These are phyloP conservation scores for Taxidea taxus DNA, from an alignment of 2,113 vertebrate genomes.

Conservation along the genomic window DNA sequence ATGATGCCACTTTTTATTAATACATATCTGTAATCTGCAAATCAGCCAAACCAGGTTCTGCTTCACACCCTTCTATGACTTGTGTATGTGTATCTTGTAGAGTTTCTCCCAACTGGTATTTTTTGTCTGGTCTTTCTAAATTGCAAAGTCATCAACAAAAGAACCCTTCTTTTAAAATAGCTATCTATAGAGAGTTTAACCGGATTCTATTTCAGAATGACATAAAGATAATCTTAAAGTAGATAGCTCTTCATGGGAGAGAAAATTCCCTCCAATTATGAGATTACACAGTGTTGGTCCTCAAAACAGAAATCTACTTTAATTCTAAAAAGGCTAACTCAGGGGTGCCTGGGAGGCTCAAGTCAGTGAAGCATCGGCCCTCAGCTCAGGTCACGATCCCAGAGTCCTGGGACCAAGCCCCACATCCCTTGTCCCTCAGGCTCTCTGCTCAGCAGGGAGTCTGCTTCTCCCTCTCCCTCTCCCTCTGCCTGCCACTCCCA, in stretches of 20 bases:
- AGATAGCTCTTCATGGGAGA: neutral
- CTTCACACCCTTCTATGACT: neutral
- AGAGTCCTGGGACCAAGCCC: too few species aligned
- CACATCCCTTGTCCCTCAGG: too few species aligned
- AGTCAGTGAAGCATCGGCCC: neutral
- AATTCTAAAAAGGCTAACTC: neutral
- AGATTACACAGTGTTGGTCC: neutral
- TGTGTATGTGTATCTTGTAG: neutral
- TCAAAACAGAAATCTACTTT: constrained; percentile 23
- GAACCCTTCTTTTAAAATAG: neutral
- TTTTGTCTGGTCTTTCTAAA: constrained; percentile 1
- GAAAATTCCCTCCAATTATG: neutral
- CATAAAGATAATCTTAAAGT: constrained; percentile 29
- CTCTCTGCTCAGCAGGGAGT: too few species aligned
- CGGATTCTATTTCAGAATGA: neutral
- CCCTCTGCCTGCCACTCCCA: neutral
- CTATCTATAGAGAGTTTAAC: neutral
- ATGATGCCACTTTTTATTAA: neutral
- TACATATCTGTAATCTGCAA: neutral
- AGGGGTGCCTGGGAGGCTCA: neutral
- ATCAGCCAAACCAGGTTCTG: neutral
- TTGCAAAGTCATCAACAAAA: neutral
- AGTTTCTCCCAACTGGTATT: neutral
- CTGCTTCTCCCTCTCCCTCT: too few species aligned
- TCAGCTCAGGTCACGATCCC: neutral